phyloP scores from a whole-genome alignment of 2,113 vertebrate genomes.

The Piliocolobus tephrosceles region DNA sequence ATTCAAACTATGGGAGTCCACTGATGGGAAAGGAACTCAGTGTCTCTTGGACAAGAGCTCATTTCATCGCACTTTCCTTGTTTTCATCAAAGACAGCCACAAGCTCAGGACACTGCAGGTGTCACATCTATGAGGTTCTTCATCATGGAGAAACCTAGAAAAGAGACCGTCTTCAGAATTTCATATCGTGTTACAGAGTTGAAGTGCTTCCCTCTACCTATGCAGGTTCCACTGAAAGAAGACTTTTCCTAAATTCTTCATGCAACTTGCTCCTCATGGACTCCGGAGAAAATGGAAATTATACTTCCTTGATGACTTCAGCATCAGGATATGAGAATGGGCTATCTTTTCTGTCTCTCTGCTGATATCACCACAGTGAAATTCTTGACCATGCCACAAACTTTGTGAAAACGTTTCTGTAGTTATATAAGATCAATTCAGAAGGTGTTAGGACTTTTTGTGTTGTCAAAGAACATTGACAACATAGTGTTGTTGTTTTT shows the following conservation, averaged over 20 bases:
- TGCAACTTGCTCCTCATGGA: too few species aligned
- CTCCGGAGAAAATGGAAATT: neutral
- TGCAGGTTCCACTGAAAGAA: neutral
- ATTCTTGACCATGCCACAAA: too few species aligned
- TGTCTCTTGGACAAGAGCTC: too few species aligned
- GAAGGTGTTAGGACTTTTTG: neutral
- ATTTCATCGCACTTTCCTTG: too few species aligned
- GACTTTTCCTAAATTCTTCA: neutral
- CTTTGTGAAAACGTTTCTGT: neutral
- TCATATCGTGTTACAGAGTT: accelerated
- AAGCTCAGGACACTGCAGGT: neutral
- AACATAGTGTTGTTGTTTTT: neutral
- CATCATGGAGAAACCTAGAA: neutral
- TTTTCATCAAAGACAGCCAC: neutral
- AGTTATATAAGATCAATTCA: neutral
- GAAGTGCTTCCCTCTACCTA: neutral
- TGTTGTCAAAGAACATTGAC: neutral
- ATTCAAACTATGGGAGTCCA: too few species aligned
- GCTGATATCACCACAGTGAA: neutral
- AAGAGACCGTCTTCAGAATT: neutral
- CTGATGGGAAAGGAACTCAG: neutral
- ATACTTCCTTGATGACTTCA: neutral
- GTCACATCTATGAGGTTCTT: neutral
- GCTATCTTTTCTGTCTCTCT: neutral
- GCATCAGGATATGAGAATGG: neutral